phyloP scores from a whole-genome alignment of 2,113 vertebrate species.

The Tetrax tetrax region DNA sequence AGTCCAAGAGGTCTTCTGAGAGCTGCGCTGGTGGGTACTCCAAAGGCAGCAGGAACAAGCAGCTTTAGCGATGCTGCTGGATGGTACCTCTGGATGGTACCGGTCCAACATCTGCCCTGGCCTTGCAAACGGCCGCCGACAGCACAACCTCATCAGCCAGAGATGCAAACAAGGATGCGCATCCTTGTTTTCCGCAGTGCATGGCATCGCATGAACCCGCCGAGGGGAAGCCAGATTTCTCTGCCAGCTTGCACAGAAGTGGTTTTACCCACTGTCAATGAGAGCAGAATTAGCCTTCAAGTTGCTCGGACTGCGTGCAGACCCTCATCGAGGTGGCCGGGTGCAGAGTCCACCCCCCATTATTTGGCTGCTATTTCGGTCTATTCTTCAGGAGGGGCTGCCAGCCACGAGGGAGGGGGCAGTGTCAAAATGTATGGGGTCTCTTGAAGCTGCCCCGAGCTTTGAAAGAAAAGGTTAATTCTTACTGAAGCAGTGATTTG shows the following conservation, averaged over 20 bases:
- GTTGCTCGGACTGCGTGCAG: not conserved
- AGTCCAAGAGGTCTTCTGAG: not conserved
- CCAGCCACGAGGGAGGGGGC: not conserved
- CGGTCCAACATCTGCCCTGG: not conserved
- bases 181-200: not conserved
- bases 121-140: not conserved
- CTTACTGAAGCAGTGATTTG: not conserved
- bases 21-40: not conserved
- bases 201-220: not conserved
- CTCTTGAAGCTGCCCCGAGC: not conserved
- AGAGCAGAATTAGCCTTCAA: not conserved
- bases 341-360: not conserved
- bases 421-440: not conserved
- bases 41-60: not conserved
- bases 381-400: not conserved
- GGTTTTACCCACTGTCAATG: not conserved
- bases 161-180: not conserved
- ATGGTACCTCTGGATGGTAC: not conserved
- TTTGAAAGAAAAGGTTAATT: constrained; percentile 39
- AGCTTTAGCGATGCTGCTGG: not conserved
- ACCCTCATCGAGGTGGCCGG: fast-evolving
- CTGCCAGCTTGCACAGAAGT: not conserved
- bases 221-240: fast-evolving
- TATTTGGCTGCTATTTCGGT: not conserved
- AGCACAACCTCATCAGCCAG: not conserved